Evolutionary conservation across 1,140 invertebrate species (phyloP), one percentile per base, ranked within the genome.

Genomic region (Gryon sp.): DNA sequence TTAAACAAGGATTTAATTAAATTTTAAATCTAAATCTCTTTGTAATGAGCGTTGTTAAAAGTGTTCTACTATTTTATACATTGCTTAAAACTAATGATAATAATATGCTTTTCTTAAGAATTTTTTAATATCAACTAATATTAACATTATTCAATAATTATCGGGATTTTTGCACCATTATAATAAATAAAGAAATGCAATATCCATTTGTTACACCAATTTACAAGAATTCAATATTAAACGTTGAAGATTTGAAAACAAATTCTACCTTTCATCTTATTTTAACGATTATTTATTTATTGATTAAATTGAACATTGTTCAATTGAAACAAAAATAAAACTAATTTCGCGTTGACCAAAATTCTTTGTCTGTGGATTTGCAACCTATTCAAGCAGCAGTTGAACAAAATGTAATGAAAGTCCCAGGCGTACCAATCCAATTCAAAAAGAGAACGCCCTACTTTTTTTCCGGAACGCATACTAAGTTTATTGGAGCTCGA

Each of bases 401-500:
- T 59, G 20, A 46, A 7, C 50, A 32, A 50, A 53, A 68, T 69
- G 22, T 55, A 36, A 24, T 41, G 12, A 57, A 62, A 69, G 62
- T 43, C 22, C 57, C 57, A 36, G 57, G 50, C 36, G 48, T 36
- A 38, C 46, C 57, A 34, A 53, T 68, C 34, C 46, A 41, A 62
- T 63, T 69, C 43, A 19, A 63, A 69, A 69, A 76, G 41, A 53
- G 63, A 69, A 18, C 36, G 28, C 55, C 72, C 55, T 68, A 62
- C 63, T 68, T 55, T 69, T 63, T 69, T 76, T 48, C 48, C 26
- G 72, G 72, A 68, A 57, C 15, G 32, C 63, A 62, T 63, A 57
- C 55, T 46, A 76, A 63, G 43, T 76, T 76, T 28, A 41, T 76
- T 15, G 72, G 72, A 62, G 62, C 55, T 30, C 72, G 72, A 68